Conservation (phyloP, 2,797 vertebrate genomes). For the Thamnophis elegans region DNA sequence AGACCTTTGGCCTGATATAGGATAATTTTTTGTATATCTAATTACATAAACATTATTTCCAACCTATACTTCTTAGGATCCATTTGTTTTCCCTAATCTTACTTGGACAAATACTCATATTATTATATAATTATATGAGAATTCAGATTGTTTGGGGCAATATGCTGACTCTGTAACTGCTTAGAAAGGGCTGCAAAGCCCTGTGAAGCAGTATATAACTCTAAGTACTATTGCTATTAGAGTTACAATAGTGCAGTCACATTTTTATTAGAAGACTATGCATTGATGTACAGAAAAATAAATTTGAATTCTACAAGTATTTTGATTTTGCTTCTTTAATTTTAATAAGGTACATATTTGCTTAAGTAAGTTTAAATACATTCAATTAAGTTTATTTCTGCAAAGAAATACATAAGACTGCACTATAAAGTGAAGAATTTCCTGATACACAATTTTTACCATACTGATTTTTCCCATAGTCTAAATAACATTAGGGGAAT, state of each 20-base stretch:
- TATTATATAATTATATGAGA: not conserved
- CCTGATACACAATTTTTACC: not conserved
- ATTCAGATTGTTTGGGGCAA: too few relatives aligned
- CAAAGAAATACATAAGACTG: too few relatives aligned
- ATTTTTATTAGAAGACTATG: not conserved
- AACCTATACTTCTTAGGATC: not conserved
- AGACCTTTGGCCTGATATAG: not conserved
- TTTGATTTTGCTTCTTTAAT: not conserved
- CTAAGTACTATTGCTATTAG: not conserved
- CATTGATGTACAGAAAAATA: not conserved
- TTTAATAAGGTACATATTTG: not conserved
- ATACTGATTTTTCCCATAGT: not conserved
- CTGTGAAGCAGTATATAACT: too few relatives aligned
- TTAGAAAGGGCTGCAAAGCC: too few relatives aligned
- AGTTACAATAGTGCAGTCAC: not conserved
- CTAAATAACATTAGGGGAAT: not conserved
- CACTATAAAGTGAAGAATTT: not conserved
- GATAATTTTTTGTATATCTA: too few relatives aligned
- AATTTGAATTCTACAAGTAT: not conserved
- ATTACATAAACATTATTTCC: not conserved
- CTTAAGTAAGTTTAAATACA: not conserved
- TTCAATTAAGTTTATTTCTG: not conserved
- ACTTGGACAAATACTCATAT: not conserved
- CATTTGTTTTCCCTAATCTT: not conserved
- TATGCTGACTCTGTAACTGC: too few relatives aligned